These are phyloP conservation scores for Cyclopterus lumpus DNA, from an alignment of 2,797 vertebrate species.

Conservation along the genomic window DNA sequence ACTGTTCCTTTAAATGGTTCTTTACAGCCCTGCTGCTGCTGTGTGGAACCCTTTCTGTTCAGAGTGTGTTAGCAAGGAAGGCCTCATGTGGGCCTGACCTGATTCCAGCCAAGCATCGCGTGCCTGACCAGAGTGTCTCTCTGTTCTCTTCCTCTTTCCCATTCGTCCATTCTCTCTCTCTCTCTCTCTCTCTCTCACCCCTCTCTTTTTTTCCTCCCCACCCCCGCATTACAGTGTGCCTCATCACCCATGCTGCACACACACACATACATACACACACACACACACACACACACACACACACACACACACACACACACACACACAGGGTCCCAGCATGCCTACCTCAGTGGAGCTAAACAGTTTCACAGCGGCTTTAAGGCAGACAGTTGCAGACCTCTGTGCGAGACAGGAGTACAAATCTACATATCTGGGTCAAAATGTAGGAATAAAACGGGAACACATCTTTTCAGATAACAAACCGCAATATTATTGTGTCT, in stretches of 20 bases:
- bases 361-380: constrained; percentile 37
- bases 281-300: constrained; percentile 1
- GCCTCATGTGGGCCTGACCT: constrained; percentile 80
- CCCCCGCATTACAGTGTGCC: constrained; percentile 65
- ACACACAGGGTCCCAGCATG: constrained; percentile 44
- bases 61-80: constrained; percentile 55
- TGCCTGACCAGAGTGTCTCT: constrained; percentile 73
- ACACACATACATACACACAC: constrained; percentile 1
- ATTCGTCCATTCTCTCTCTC: constrained; percentile 33
- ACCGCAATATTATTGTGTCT: neutral
- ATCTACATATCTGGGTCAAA: constrained; percentile 43
- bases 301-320: constrained; percentile 33
- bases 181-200: neutral
- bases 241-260: constrained; percentile 65
- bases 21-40: constrained; percentile 31
- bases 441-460: constrained; percentile 5
- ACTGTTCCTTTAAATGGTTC: constrained; percentile 31
- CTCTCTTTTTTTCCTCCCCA: constrained; percentile 27
- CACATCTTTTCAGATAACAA: constrained; percentile 18
- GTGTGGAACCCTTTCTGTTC: constrained; percentile 31
- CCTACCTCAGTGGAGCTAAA: constrained; percentile 53
- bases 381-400: constrained; percentile 24
- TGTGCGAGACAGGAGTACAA: neutral
- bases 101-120: constrained; percentile 79
- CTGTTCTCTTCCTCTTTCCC: constrained; percentile 56